Evolutionary conservation across 2,113 vertebrate genomes (phyloP).

Genomic region (Nibea coibor): DNA sequence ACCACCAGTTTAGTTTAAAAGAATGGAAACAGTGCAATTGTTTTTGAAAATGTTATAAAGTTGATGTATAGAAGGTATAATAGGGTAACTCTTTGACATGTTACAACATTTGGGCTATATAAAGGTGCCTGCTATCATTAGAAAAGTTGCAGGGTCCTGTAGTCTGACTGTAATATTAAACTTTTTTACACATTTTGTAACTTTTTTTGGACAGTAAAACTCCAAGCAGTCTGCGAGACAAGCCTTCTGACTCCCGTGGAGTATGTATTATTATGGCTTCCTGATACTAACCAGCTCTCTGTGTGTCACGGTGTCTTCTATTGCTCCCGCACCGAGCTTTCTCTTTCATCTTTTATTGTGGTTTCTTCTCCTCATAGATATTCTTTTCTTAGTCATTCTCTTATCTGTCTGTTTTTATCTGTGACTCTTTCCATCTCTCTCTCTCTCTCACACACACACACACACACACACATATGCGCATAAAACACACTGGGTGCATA

Average conservation of each 20-base stretch:
- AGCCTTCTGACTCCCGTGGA: slow-evolving; percentile 32
- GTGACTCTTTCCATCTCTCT: slow-evolving; percentile 23
- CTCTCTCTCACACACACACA: background rate
- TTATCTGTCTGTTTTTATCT: slow-evolving; percentile 61
- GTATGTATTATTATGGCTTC: slow-evolving; percentile 48
- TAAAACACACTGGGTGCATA: slow-evolving; percentile 26
- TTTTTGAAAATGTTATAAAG: slow-evolving; percentile 32
- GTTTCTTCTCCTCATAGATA: slow-evolving; percentile 44
- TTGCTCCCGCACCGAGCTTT: slow-evolving; percentile 43
- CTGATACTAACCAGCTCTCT: slow-evolving; percentile 63
- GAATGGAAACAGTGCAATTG: slow-evolving; percentile 38
- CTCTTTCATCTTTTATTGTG: slow-evolving; percentile 67
- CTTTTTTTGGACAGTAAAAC: slow-evolving; percentile 30
- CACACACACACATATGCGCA: background rate
- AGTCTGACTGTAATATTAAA: background rate
- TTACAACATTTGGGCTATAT: background rate
- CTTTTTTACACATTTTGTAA: background rate
- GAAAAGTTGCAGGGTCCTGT: background rate
- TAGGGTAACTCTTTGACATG: slow-evolving; percentile 9
- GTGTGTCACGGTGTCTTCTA: slow-evolving; percentile 46
- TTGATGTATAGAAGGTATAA: slow-evolving; percentile 18
- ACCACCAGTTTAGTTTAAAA: slow-evolving; percentile 31
- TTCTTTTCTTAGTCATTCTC: slow-evolving; percentile 47
- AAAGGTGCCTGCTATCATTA: background rate
- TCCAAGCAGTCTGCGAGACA: slow-evolving; percentile 17